Conservation (phyloP, 2,113 vertebrate species). For the Cephalopterus ornatus region DNA sequence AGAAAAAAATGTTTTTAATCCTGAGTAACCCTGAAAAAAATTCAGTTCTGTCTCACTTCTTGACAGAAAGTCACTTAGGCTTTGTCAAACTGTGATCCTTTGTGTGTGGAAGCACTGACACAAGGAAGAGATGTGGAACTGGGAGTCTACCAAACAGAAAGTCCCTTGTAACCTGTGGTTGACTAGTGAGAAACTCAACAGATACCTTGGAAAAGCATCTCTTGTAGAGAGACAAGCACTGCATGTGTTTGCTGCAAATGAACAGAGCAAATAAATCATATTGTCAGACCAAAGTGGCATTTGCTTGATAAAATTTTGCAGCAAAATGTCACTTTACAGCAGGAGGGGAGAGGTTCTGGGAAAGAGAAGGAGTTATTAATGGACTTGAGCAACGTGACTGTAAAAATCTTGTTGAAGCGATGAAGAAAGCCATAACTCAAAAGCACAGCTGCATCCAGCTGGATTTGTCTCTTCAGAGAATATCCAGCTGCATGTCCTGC, state of each 20-base stretch:
- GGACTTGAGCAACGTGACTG: background rate
- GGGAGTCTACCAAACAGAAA: background rate
- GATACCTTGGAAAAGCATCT: background rate
- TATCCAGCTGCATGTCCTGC: background rate
- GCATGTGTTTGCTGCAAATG: background rate
- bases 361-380: background rate
- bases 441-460: background rate
- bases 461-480: background rate
- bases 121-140: background rate
- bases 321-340: background rate
- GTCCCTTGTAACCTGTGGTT: background rate
- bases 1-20: background rate
- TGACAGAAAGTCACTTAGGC: background rate
- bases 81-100: background rate
- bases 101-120: background rate
- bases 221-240: background rate
- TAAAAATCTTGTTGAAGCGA: background rate
- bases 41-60: background rate
- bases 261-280: background rate
- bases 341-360: background rate
- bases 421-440: background rate
- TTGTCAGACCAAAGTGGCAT: background rate
- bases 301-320: background rate
- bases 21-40: background rate
- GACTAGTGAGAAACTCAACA: background rate